phyloP scores from a whole-genome alignment of 2,797 vertebrate genomes.

The Crenichthys baileyi region DNA sequence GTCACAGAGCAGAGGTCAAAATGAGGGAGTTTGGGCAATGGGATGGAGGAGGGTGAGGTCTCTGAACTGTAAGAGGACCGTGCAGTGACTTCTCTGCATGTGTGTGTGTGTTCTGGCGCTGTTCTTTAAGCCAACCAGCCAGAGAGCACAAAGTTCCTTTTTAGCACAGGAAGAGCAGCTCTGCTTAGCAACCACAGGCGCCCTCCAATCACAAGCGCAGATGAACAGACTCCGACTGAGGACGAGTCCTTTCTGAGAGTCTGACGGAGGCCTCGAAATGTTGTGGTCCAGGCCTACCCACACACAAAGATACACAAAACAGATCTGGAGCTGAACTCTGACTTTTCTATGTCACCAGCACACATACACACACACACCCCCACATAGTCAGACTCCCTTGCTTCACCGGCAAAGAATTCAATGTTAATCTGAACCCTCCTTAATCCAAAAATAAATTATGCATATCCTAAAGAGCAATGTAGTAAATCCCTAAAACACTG shows the following conservation, averaged over 20 bases:
- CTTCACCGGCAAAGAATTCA: conserved; percentile 54
- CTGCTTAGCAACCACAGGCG: conserved; percentile 85
- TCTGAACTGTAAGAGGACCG: conserved; percentile 61
- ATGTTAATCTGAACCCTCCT: conserved; percentile 72
- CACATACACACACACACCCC: conserved; percentile 30
- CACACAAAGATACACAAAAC: conserved; percentile 40
- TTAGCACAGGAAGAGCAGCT: conserved; percentile 86
- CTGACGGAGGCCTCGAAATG: conserved; percentile 66
- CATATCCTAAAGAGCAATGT: conserved; percentile 70
- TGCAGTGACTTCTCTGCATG: conserved; percentile 49
- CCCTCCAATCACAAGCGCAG: conserved; percentile 83
- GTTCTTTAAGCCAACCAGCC: conserved; percentile 82
- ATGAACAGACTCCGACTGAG: conserved; percentile 73
- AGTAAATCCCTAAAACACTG: conserved; percentile 71
- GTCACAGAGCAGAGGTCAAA: conserved; percentile 57
- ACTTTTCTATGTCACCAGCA: conserved; percentile 27
- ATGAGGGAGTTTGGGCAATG: conserved; percentile 62
- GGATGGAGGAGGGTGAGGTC: conserved; percentile 64
- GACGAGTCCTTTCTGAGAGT: conserved; percentile 69
- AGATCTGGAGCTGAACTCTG: conserved; percentile 14
- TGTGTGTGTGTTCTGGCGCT: conserved; percentile 63
- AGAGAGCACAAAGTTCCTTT: conserved; percentile 84
- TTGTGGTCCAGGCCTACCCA: conserved; percentile 57
- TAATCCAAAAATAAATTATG: conserved; percentile 79
- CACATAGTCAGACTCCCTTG: conserved; percentile 5